Evolutionary conservation across 2,797 vertebrate species (phyloP), one percentile per base, ranked within the genome.

Genomic region (Eulemur rubriventer): DNA sequence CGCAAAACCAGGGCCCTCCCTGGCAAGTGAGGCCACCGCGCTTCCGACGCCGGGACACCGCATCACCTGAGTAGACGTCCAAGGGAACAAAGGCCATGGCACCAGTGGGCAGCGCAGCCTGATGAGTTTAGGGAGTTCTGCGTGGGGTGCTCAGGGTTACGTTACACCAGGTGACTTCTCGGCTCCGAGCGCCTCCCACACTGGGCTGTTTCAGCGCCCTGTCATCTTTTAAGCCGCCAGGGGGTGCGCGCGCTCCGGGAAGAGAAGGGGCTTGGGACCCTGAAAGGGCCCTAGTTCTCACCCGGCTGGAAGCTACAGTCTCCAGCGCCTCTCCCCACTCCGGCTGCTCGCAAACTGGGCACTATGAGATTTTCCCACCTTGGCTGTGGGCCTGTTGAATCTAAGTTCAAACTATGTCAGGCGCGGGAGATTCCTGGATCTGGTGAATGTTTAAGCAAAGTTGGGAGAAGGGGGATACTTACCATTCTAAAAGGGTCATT

Each of bases 231-330:
- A 0, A 55, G 52, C 63, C 95, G 55, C 96, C 63, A 97, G 97
- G 72, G 59, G 91, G 96, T 95, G 94, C 96, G 35, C 75, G 79
- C 85, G 28, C 52, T 41, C 95, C 30, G 84, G 89, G 59, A 59
- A 91, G 52, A 84, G 33, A 33, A 0, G 80, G 16, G 61, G 26
- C 24, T 2, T 0, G 3, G 22, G 10, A 41, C 43, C 43, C 0
- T 24, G 70, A 55, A 50, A n/a, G 18, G 48, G 4, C n/a, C 22
- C 1, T 1, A 0, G 38, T 18, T 30, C 38, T 6, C 33, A 26
- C 22, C 20, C 22, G 0, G 4, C 13, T 24, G 41, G 16, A 52
- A n/a, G 35, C 33, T 0, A 22, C 55, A 7, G 0, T 35, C 35
- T 50, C 26, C 57, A 12, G 57, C 4, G 0, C 13, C 30, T 16